Conservation (phyloP, 2,888 invertebrate species). For the Ormyrus rosae region DNA sequence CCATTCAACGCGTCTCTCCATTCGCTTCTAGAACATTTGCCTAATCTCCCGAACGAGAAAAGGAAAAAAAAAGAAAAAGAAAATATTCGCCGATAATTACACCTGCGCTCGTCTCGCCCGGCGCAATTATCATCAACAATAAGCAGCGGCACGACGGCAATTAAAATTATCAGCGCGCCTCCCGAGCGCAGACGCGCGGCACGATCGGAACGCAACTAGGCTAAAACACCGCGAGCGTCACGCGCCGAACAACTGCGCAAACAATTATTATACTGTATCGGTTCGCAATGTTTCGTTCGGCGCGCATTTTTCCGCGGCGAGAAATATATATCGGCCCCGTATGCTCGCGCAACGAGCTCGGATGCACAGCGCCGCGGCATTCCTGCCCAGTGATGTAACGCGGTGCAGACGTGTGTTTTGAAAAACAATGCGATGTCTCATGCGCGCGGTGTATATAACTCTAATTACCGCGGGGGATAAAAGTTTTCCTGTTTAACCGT, state of each 20-base stretch:
- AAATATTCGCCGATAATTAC: background rate
- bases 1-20: background rate
- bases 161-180: background rate
- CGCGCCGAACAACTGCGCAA: conserved; percentile 35
- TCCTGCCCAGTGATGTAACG: conserved; percentile 22
- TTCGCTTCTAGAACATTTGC: too few species aligned
- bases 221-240: background rate
- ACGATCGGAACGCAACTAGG: conserved; percentile 2
- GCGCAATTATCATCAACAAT: background rate
- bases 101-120: too few species aligned
- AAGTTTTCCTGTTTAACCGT: too few species aligned
- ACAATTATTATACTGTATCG: conserved; percentile 11
- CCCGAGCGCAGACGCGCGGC: background rate
- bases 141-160: background rate
- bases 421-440: too few species aligned
- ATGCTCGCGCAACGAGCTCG: too few species aligned
- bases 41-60: background rate
- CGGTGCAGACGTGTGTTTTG: too few species aligned
- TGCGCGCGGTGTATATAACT: too few species aligned
- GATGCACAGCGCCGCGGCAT: background rate
- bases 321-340: background rate
- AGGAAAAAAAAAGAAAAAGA: background rate
- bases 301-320: conserved; percentile 10
- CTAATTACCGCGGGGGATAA: too few species aligned
- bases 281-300: too few species aligned